Conservation (phyloP, 2,797 vertebrate genomes). For the Trachurus trachurus region DNA sequence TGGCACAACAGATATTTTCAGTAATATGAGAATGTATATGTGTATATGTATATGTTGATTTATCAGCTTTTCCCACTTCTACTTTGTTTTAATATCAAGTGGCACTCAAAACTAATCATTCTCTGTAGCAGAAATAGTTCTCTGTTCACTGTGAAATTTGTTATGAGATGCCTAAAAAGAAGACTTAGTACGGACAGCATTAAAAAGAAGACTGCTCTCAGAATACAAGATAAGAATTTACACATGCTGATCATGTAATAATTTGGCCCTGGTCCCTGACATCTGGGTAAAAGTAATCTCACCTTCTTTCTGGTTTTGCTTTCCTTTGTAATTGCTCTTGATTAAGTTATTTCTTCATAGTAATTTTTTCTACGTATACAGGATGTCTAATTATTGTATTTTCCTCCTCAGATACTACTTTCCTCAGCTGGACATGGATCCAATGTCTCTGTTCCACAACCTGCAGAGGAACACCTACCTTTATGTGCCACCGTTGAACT, state of each 20-base stretch:
- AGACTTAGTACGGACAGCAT: neutral
- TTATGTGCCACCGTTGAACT: slow-evolving; percentile 82
- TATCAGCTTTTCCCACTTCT: neutral
- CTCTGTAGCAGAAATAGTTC: neutral
- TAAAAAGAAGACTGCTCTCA: neutral
- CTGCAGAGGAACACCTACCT: slow-evolving; percentile 34
- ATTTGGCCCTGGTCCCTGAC: neutral
- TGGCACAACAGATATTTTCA: neutral
- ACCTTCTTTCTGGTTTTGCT: neutral
- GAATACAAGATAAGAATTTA: neutral
- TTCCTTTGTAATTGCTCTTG: neutral
- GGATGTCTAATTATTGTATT: neutral
- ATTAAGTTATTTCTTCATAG: neutral
- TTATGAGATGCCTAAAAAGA: neutral
- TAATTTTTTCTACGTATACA: neutral
- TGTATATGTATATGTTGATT: no score
- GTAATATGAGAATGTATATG: neutral
- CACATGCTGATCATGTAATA: neutral
- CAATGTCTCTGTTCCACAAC: slow-evolving; percentile 20
- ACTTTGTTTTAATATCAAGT: neutral
- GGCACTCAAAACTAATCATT: no score
- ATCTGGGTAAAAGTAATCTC: neutral
- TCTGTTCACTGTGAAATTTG: no score
- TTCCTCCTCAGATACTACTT: slow-evolving; percentile 72
- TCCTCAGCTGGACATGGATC: slow-evolving; percentile 52